Conservation (phyloP, 2,113 vertebrate genomes). For the Oncorhynchus clarkii region DNA sequence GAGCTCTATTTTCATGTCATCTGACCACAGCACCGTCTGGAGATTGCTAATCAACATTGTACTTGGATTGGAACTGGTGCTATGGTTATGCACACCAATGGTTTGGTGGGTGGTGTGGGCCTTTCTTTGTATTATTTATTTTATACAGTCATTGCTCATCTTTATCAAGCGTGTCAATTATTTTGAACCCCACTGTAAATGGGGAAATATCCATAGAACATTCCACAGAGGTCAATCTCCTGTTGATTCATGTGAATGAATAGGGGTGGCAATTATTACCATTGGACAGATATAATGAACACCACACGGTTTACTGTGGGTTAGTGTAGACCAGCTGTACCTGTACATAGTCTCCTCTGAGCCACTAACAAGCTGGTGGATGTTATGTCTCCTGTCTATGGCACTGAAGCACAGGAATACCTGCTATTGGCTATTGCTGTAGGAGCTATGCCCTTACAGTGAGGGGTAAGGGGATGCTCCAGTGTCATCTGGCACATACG, state of each 20-base stretch:
- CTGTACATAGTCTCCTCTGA: constrained; percentile 1
- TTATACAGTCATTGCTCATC: too few relatives aligned
- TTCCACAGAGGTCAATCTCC: too few relatives aligned
- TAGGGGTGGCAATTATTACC: not conserved
- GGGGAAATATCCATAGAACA: too few relatives aligned
- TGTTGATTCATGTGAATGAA: not conserved
- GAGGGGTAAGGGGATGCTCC: not conserved
- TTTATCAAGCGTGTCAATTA: too few relatives aligned
- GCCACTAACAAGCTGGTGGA: constrained; percentile 14
- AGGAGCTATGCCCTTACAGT: not conserved
- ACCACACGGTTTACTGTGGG: not conserved
- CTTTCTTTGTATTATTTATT: too few relatives aligned
- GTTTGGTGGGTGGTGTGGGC: too few relatives aligned
- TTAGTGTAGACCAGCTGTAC: constrained; percentile 14
- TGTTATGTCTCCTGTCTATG: constrained; percentile 3
- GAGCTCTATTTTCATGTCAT: too few relatives aligned
- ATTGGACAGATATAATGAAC: constrained; percentile 7
- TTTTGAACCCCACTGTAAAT: not conserved
- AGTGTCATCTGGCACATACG: not conserved
- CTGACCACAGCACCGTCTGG: too few relatives aligned
- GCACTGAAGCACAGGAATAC: constrained; percentile 23
- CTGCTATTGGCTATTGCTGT: constrained; percentile 8
- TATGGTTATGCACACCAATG: too few relatives aligned
- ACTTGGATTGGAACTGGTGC: too few relatives aligned
- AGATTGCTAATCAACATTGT: too few relatives aligned